Base-by-base conservation (phyloP, 2,113 vertebrate genomes). In the Alectura lathami region DNA sequence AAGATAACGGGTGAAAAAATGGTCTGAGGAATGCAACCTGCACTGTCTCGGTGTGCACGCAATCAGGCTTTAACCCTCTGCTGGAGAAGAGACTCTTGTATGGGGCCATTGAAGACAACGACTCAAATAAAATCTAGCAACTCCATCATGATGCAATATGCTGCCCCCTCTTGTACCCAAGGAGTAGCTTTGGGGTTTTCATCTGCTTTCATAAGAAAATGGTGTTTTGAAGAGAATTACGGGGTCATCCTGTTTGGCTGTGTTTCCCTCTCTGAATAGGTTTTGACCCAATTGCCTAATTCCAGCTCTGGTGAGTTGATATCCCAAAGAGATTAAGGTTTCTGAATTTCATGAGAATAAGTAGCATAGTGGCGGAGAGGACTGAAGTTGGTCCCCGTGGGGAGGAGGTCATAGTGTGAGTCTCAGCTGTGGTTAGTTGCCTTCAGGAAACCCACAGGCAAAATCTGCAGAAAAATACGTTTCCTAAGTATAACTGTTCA, bases 41-140 rank as follows among this genome's bases (percentile, higher is more conserved):
- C 40, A 67, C 4, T 4, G 11, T 42, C 29, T 32, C 34, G 22
- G 4, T 47, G 56, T 20, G 34, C 51, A 22, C 45, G 36, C 0
- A 0, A 74, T 13, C 3, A 6, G 13, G 34, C 51, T 90, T 78
- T 36, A 88, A 50, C 26, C 21, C 59, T 59, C 34, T 38, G 32
- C 32, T 82, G 56, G 22, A 30, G 53, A 38, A 7, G 11, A 57
- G 57, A n/a, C 2, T 22, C 17, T 32, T 76, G 67, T 17, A 13
- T 0, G 0, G 7, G 43, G 17, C 21, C 74, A 4, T 13, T 86
- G 79, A 76, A 68, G 66, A 68, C 4, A 9, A 27, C n/a, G 66
- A 16, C 22, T n/a, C n/a, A n/a, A 57, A 13, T n/a, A 57, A 57
- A 30, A 57, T 57, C 54, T n/a, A n/a, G 30, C 54, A 57, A 13